phyloP scores from a whole-genome alignment of 2,797 vertebrate species.

The Microctenopoma stevenorrisi region DNA sequence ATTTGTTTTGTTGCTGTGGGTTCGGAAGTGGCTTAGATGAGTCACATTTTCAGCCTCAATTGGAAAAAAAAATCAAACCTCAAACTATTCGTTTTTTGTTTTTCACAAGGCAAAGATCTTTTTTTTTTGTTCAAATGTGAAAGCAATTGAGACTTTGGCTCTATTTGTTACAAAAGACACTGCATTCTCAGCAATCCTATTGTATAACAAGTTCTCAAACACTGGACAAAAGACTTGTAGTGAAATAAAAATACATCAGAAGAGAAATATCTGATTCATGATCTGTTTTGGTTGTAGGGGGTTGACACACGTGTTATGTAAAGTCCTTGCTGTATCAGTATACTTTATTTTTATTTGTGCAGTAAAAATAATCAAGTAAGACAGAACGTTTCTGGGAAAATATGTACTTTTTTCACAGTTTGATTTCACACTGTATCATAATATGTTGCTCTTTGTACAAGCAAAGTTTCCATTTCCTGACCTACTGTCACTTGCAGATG shows the following conservation, averaged over 20 bases:
- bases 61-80: constrained; percentile 26
- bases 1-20: background rate
- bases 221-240: constrained; percentile 29
- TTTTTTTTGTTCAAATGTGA: constrained; percentile 39
- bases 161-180: constrained; percentile 4
- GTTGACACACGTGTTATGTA: background rate
- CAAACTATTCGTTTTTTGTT: constrained; percentile 18
- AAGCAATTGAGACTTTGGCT: constrained; percentile 7
- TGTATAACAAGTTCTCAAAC: constrained; percentile 32
- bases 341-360: background rate
- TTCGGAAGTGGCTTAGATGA: constrained; percentile 22
- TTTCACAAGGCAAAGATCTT: constrained; percentile 11
- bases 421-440: constrained; percentile 18
- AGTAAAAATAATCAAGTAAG: background rate
- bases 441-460: constrained; percentile 12
- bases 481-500: constrained; percentile 10
- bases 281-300: background rate
- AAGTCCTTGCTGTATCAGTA: background rate
- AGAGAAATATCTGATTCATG: background rate
- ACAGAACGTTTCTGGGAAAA: background rate
- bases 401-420: background rate
- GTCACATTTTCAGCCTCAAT: constrained; percentile 52
- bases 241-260: constrained; percentile 58
- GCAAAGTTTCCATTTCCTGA: constrained; percentile 37
- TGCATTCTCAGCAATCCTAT: constrained; percentile 7